Evolutionary conservation across 2,888 invertebrate genomes (phyloP), one percentile per base, ranked within the genome.

Genomic region (Julus scanicus): DNA sequence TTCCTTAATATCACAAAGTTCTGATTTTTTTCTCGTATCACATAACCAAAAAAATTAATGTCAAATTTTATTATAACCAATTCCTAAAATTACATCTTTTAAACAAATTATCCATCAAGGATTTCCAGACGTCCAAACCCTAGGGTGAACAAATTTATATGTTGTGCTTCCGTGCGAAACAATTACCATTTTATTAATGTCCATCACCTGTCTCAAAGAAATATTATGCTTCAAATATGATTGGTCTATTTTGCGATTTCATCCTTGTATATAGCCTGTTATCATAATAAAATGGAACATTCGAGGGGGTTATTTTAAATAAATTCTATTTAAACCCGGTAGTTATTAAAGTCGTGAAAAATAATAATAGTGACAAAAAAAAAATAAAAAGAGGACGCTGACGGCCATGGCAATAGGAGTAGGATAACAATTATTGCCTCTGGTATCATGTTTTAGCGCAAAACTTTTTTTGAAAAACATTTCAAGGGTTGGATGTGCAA

Each of bases 321-420:
- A 80, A 80, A 29, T 80, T 80, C 2, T 13, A 80, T 37, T 29
- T 13, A 8, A 80, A 80, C 80, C 80, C 80, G 80, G 80, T 80
- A 80, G 80, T 80, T 80, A 80, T 80, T 20, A 37, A 37, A 80
- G 80, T 80, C 37, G 71, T 29, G 71, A 71, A 71, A 71, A 71
- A 71, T 71, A 71, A 63, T 63, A 13, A 71, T 29, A 37, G 8
- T 37, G 29, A 80, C 29, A 80, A 29, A 29, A 37, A 20, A 37
- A 9, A 80, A 80, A 80, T 29, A 71, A 20, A 29, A 20, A n/a
- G n/a, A 9, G 37, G 2, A 11, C 11, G 11, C 6, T 63, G 63
- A 17, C 53, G 63, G 63, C 63, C 17, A 53, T 53, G 6, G 3
- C 2, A 63, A 5, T 2, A 20, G 37, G 80, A 37, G 80, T 13